Percentiles rank a stretch among this genome's conserved stretches.
Evolutionary conservation across 2,888 invertebrate species (phyloP).

Genomic region (Anarsia innoxiella): DNA sequence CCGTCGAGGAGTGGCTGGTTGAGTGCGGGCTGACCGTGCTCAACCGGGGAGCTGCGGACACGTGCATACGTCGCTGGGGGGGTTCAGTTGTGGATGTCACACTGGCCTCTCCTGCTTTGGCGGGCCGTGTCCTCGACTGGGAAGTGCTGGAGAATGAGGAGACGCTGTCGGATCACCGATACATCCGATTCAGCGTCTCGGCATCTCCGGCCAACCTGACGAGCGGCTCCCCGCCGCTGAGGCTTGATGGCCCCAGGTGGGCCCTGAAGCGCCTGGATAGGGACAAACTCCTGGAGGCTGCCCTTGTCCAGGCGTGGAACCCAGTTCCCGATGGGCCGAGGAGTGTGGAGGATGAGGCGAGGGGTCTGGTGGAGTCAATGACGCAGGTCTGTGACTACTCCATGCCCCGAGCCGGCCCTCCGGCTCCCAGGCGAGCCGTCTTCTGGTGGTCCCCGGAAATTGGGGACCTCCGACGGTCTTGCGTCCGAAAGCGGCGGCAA

Average conservation of each 20-base stretch:
- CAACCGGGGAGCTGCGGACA: not conserved
- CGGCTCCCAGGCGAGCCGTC: not conserved
- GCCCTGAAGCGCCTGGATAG: not conserved
- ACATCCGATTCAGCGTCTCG: not conserved
- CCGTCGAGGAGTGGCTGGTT: not conserved
- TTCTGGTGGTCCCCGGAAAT: not conserved
- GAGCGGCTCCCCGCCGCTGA: not conserved
- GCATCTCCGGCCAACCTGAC: not conserved
- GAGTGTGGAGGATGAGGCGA: not conserved
- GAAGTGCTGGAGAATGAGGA: not conserved
- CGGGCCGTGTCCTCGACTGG: not conserved
- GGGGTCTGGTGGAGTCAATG: not conserved
- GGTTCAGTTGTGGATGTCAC: not conserved
- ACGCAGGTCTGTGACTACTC: not conserved
- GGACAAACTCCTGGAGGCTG: not conserved
- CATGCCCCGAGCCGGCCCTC: not conserved
- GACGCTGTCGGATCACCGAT: not conserved
- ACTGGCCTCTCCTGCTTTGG: not conserved
- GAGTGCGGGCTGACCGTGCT: not conserved
- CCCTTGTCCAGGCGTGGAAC: not conserved
- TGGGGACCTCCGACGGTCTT: not conserved
- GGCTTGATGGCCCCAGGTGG: not conserved
- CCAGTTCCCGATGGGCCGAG: not conserved
- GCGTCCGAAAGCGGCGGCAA: not conserved
- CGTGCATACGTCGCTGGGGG: not conserved